Percentiles rank a stretch among this genome's conserved stretches.
Conservation (phyloP, 1,140 invertebrate species). For the Cecropterus lyciades region DNA sequence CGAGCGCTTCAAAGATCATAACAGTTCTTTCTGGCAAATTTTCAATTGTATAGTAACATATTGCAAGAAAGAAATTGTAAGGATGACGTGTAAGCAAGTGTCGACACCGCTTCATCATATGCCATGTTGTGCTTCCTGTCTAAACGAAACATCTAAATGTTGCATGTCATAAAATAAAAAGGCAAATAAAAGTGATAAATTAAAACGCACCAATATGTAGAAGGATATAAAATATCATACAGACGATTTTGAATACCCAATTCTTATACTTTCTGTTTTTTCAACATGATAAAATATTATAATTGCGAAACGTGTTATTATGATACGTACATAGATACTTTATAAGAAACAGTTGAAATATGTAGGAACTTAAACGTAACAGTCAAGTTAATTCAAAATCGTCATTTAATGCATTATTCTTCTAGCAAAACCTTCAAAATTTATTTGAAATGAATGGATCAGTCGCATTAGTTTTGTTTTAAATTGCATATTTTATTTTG, state of each 20-base stretch:
- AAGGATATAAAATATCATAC: conserved; percentile 3
- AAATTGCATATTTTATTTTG: conserved; percentile 11
- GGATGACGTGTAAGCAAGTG: not conserved
- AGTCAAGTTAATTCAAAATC: conserved; percentile 8
- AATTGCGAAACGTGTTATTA: too few relatives aligned
- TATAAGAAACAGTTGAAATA: too few relatives aligned
- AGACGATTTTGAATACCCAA: conserved; percentile 27
- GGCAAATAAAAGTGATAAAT: conserved; percentile 36
- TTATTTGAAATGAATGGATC: not conserved
- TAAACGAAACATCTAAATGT: conserved; percentile 38
- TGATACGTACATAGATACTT: too few relatives aligned
- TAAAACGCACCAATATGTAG: conserved; percentile 35
- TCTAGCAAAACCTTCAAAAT: conserved; percentile 9
- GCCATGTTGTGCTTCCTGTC: conserved; percentile 36
- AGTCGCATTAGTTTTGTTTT: not conserved
- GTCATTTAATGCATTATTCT: conserved; percentile 7
- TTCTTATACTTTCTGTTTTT: too few relatives aligned
- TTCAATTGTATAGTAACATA: not conserved
- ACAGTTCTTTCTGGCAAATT: conserved; percentile 16
- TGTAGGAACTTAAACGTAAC: not conserved
- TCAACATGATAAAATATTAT: too few relatives aligned
- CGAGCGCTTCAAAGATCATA: not conserved
- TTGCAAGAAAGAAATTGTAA: conserved; percentile 17
- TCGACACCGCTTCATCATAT: conserved; percentile 32
- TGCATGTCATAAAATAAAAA: conserved; percentile 44